These are phyloP conservation scores for Rhaphigaster nebulosa DNA, from an alignment of 2,888 invertebrate species.

Conservation along the genomic window DNA sequence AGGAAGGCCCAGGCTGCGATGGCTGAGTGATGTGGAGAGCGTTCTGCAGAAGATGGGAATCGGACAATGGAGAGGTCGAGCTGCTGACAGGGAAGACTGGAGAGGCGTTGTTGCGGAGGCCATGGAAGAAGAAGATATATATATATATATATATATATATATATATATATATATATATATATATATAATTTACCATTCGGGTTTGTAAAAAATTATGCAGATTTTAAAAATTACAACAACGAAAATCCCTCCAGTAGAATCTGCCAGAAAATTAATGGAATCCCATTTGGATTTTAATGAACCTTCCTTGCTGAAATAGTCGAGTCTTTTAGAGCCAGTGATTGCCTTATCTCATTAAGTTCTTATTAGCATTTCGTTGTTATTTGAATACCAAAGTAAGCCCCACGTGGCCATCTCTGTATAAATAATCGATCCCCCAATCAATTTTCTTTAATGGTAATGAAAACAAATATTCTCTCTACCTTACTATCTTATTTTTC, in stretches of 20 bases:
- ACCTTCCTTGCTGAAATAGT: background rate
- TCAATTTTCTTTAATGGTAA: background rate
- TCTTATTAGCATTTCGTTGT: background rate
- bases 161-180: too few species aligned
- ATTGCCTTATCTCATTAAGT: slow-evolving; percentile 16
- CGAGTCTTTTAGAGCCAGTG: background rate
- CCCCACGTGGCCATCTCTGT: background rate
- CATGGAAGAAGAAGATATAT: too few species aligned
- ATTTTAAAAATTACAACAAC: background rate
- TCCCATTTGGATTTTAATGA: slow-evolving; percentile 3
- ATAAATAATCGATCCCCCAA: background rate
- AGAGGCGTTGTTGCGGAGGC: too few species aligned
- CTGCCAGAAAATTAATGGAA: background rate
- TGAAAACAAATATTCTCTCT: too few species aligned
- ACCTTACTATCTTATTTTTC: too few species aligned
- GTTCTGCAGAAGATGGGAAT: too few species aligned
- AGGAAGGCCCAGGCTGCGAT: too few species aligned
- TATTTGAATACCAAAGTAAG: background rate
- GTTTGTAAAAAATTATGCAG: background rate
- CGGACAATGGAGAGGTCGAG: too few species aligned
- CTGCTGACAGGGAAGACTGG: too few species aligned
- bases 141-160: too few species aligned
- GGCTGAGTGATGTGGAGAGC: too few species aligned
- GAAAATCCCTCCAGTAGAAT: background rate
- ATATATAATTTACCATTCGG: too few species aligned